A percentile compares a stretch with the other conserved stretches of the same genome.
These are phyloP conservation scores for Wasmannia auropunctata DNA, from an alignment of 1,140 invertebrate genomes.

Conservation along the genomic window DNA sequence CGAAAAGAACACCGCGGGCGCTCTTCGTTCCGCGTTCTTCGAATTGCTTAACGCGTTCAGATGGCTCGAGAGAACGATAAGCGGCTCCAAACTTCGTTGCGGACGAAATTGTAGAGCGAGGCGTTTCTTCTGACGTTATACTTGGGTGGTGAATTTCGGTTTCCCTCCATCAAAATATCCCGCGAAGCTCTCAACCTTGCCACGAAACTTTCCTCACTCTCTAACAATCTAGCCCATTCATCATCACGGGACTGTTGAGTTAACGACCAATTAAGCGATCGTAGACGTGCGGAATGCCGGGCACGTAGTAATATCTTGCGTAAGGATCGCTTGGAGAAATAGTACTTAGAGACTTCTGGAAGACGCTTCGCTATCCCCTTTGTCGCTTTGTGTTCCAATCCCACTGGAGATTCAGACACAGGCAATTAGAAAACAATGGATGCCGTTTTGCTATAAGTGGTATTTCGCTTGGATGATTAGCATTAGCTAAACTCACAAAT, in stretches of 20 bases:
- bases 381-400: conserved; percentile 47
- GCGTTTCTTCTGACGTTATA: background rate
- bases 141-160: conserved; percentile 37
- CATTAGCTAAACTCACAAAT: background rate
- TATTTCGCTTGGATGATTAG: background rate
- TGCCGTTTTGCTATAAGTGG: background rate
- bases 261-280: conserved; percentile 80
- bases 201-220: conserved; percentile 60
- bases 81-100: background rate
- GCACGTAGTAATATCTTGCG: conserved; percentile 75
- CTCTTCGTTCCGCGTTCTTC: background rate
- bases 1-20: background rate
- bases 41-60: background rate
- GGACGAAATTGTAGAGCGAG: background rate
- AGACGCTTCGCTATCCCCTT: conserved; percentile 10
- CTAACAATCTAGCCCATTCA: conserved; percentile 69
- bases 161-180: conserved; percentile 61
- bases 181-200: conserved; percentile 9
- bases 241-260: conserved; percentile 68
- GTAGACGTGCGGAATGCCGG: conserved; percentile 66
- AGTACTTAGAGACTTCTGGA: conserved; percentile 40
- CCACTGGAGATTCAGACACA: conserved; percentile 28
- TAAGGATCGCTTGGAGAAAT: conserved; percentile 58
- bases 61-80: conserved; percentile 5
- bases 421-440: conserved; percentile 50